phyloP scores from a whole-genome alignment of 2,797 vertebrate genomes.

The Falco rusticolus region DNA sequence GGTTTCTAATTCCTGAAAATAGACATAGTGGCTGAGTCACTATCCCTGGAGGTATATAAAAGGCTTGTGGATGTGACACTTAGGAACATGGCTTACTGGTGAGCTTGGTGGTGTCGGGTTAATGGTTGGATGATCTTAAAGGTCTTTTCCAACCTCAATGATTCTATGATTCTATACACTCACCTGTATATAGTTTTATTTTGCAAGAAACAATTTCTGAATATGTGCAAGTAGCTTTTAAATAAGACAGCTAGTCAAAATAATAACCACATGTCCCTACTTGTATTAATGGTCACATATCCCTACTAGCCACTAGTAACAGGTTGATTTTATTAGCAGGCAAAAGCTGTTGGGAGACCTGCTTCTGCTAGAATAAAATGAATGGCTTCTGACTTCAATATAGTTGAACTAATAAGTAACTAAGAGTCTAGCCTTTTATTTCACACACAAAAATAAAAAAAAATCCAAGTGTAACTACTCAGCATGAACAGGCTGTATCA shows the following conservation, averaged over 20 bases:
- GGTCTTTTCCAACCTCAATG: no score
- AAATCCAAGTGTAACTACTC: neutral
- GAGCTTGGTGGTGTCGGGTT: no score
- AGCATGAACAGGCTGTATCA: neutral
- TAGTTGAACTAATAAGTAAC: neutral
- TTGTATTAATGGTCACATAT: neutral
- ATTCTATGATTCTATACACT: neutral
- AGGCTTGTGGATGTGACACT: no score
- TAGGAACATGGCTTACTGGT: no score
- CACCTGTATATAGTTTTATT: neutral
- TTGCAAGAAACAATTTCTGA: neutral
- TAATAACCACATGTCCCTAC: neutral
- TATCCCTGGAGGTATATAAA: no score
- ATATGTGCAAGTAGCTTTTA: neutral
- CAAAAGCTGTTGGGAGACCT: neutral
- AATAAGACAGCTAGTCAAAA: neutral
- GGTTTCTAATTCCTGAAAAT: neutral
- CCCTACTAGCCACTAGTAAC: neutral
- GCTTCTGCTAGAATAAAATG: neutral
- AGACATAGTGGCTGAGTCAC: no score
- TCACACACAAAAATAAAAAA: neutral
- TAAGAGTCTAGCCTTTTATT: neutral
- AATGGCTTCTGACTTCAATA: neutral
- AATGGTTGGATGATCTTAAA: no score
- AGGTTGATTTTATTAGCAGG: neutral